Conservation (phyloP, 2,797 vertebrate genomes). For the Hydrocynus forskahlii region DNA sequence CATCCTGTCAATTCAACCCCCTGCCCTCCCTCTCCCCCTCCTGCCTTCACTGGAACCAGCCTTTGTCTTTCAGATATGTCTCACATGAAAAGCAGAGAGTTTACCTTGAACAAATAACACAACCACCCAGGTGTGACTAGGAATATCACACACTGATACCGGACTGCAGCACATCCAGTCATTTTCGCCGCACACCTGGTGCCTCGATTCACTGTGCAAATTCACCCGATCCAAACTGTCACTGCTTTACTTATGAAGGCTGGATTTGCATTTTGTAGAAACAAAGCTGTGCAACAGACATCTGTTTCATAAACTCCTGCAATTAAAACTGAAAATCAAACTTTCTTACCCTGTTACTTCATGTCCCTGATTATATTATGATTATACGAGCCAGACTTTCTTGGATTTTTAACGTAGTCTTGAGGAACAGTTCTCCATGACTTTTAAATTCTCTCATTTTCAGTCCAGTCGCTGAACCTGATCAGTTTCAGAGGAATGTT, state of each 20-base stretch:
- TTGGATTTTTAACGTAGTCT: too few species aligned
- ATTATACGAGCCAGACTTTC: too few species aligned
- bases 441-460: too few species aligned
- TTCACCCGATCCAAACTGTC: background rate
- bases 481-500: too few species aligned
- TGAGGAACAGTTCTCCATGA: too few species aligned
- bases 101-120: slow-evolving; percentile 15
- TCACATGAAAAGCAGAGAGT: background rate
- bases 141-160: background rate
- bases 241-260: slow-evolving; percentile 10
- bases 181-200: too few species aligned
- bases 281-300: background rate
- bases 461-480: too few species aligned
- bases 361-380: too few species aligned
- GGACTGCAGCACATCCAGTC: slow-evolving; percentile 6
- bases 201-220: slow-evolving; percentile 16
- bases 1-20: background rate
- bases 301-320: background rate
- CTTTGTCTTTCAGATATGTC: background rate
- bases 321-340: too few species aligned
- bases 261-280: too few species aligned
- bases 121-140: background rate
- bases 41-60: background rate
- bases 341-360: too few species aligned
- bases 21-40: background rate